Percentiles rank a stretch among this genome's conserved stretches.
Evolutionary conservation across 2,797 vertebrate species (phyloP).

Genomic region (Telmatherina bonti): DNA sequence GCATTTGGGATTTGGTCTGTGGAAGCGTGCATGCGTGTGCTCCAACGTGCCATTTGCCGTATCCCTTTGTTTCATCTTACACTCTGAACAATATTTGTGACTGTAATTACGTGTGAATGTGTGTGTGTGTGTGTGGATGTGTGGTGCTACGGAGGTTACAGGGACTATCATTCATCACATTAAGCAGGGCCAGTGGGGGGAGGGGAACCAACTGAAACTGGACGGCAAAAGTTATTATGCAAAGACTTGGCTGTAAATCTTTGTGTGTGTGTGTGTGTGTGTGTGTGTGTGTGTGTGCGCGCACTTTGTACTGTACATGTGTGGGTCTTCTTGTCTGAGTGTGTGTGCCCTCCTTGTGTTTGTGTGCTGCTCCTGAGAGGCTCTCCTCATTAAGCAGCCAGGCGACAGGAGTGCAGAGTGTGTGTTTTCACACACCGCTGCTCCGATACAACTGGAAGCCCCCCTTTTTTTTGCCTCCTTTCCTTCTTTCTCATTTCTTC

Average conservation of each 20-base stretch:
- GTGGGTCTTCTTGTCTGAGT: constrained; percentile 13
- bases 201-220: constrained; percentile 65
- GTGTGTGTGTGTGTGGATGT: constrained; percentile 32
- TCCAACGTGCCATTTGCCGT: constrained; percentile 17
- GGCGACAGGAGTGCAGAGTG: constrained; percentile 80
- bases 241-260: constrained; percentile 79
- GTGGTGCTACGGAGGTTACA: constrained; percentile 53
- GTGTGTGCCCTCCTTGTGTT: constrained; percentile 40
- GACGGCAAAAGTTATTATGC: constrained; percentile 82
- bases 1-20: constrained; percentile 52
- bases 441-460: constrained; percentile 69
- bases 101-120: constrained; percentile 24
- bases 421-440: constrained; percentile 80
- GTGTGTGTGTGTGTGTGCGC: constrained; percentile 5
- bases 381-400: constrained; percentile 81
- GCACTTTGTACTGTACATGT: constrained; percentile 36
- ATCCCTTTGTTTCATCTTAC: constrained; percentile 30
- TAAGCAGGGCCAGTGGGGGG: constrained; percentile 67
- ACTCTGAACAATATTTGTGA: constrained; percentile 21
- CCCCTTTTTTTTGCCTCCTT: constrained; percentile 49
- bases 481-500: constrained; percentile 35
- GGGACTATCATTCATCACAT: constrained; percentile 76
- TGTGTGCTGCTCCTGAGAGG: constrained; percentile 68
- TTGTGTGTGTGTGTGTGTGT: constrained; percentile 24
- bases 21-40: constrained; percentile 20